phyloP scores from a whole-genome alignment of 2,797 vertebrate genomes.

The Danio albolineatus region DNA sequence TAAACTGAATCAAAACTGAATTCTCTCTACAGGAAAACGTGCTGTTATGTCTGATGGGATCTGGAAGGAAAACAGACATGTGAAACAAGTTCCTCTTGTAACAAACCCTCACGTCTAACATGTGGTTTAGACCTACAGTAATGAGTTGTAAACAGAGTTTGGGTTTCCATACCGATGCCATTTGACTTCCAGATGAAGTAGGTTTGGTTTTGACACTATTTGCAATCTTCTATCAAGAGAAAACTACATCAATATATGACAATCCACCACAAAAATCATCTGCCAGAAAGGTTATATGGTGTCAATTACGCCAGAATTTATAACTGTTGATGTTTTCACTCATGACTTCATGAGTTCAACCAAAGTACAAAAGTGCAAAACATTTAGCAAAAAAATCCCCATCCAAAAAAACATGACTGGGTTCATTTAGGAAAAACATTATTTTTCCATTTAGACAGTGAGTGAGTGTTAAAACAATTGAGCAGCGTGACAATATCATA shows the following conservation, averaged over 20 bases:
- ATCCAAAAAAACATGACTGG: constrained; percentile 13
- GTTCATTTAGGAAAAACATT: constrained; percentile 16
- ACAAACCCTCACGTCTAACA: constrained; percentile 31
- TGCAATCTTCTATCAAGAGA: background rate
- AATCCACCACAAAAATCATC: constrained; percentile 3
- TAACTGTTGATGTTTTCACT: background rate
- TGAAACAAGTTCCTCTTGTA: constrained; percentile 40
- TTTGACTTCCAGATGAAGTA: constrained; percentile 30
- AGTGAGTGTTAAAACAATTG: constrained; percentile 9
- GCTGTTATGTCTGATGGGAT: constrained; percentile 25
- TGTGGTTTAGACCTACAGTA: constrained; percentile 43
- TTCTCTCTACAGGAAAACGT: background rate
- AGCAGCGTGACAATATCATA: constrained; percentile 24
- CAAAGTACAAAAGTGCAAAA: background rate
- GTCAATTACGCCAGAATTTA: background rate
- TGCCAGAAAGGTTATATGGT: constrained; percentile 7
- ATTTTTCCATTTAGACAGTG: constrained; percentile 18
- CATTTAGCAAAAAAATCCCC: background rate
- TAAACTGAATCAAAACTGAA: constrained; percentile 4
- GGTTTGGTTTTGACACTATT: constrained; percentile 7
- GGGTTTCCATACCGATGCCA: constrained; percentile 24
- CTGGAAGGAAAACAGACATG: constrained; percentile 33
- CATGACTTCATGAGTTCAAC: constrained; percentile 28
- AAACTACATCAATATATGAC: background rate
- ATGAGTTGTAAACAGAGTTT: constrained; percentile 13